phyloP scores from a whole-genome alignment of 2,113 vertebrate species.

The Tragelaphus scriptus region DNA sequence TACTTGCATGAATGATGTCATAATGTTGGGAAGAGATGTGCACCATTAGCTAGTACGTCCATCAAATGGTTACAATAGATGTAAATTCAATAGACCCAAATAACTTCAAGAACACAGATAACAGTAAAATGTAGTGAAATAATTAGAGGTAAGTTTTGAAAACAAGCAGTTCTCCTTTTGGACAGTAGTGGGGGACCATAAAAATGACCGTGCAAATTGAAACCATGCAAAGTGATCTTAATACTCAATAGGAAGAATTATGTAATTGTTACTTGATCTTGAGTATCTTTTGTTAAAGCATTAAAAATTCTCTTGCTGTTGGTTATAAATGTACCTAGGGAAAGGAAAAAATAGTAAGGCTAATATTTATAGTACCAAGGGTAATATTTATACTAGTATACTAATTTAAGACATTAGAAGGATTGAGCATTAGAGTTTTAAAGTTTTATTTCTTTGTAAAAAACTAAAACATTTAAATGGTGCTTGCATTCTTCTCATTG shows the following conservation, averaged over 20 bases:
- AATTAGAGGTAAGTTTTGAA: not conserved
- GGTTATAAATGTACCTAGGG: not conserved
- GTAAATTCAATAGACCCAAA: not conserved
- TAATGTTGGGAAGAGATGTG: not conserved
- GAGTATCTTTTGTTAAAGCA: not conserved
- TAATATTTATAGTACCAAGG: not conserved
- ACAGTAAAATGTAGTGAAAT: not conserved
- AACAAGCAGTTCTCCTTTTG: not conserved
- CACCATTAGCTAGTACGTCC: not conserved
- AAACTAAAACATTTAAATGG: not conserved
- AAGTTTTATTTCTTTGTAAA: not conserved
- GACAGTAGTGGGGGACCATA: not conserved
- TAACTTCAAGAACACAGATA: not conserved
- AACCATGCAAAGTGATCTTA: not conserved
- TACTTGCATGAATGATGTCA: not conserved
- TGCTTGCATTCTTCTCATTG: not conserved
- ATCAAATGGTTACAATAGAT: not conserved
- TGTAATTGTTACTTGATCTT: not conserved
- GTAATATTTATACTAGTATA: not conserved
- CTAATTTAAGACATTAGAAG: not conserved
- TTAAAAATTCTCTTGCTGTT: not conserved
- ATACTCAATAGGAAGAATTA: not conserved
- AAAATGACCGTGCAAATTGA: not conserved
- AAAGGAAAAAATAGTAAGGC: not conserved
- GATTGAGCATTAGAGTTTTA: not conserved